These are phyloP conservation scores for Steinernema hermaphroditum DNA, from an alignment of 2,888 invertebrate genomes.

Conservation along the genomic window DNA sequence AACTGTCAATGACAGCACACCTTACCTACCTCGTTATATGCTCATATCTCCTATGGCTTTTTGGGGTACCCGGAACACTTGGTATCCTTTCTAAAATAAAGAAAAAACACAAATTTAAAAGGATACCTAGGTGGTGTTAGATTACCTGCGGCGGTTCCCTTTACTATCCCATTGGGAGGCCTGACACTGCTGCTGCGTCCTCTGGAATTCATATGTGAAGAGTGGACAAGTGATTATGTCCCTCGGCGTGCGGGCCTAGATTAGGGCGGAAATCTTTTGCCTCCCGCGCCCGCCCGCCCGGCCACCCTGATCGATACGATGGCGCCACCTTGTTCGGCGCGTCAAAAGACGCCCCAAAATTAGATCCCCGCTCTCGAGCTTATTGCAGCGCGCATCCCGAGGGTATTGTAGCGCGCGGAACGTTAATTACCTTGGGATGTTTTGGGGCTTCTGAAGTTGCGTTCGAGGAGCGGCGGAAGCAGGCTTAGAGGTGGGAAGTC, in stretches of 20 bases:
- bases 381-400: constrained; percentile 5
- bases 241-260: constrained; percentile 10
- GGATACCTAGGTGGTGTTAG: neutral
- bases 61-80: constrained; percentile 44
- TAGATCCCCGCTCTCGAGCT: neutral
- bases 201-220: constrained; percentile 23
- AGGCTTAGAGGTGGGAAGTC: neutral
- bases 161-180: neutral
- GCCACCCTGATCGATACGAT: neutral
- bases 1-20: no score
- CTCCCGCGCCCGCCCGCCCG: neutral
- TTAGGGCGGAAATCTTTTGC: constrained; percentile 22
- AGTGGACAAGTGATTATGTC: neutral
- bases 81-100: neutral
- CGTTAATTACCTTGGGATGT: neutral
- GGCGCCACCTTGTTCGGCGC: constrained; percentile 18
- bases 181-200: constrained; percentile 22
- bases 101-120: neutral
- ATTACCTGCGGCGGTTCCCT: neutral
- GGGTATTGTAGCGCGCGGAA: neutral
- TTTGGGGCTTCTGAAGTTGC: neutral
- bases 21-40: constrained; percentile 53
- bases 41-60: constrained; percentile 54
- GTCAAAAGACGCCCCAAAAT: constrained; percentile 6
- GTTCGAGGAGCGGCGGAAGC: no score